These are phyloP conservation scores for Pecten maximus DNA, from an alignment of 2,888 invertebrate species.

Conservation along the genomic window DNA sequence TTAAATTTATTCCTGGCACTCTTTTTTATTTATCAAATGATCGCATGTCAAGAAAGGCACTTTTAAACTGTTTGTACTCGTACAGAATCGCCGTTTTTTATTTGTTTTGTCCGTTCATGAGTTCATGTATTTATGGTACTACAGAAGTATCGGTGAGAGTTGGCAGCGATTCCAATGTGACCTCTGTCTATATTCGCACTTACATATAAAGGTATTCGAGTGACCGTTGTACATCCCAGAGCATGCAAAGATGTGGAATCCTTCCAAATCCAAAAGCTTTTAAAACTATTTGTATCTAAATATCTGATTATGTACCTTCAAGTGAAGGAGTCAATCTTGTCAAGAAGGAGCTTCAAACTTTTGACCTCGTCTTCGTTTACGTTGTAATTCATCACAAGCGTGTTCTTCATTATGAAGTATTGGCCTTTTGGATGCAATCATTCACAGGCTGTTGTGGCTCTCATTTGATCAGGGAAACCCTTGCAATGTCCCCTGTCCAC, in stretches of 20 bases:
- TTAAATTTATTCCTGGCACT: too few species aligned
- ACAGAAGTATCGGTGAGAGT: not conserved
- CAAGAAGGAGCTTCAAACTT: not conserved
- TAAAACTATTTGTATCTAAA: not conserved
- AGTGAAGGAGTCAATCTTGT: conserved; percentile 22
- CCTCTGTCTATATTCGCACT: not conserved
- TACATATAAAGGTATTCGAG: not conserved
- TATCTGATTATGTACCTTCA: conserved; percentile 17
- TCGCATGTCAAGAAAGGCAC: not conserved
- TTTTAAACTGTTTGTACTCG: not conserved
- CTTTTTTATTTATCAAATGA: too few species aligned
- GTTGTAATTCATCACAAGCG: not conserved
- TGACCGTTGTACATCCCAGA: not conserved
- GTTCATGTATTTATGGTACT: not conserved
- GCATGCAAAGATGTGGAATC: not conserved
- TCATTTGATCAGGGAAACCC: not conserved
- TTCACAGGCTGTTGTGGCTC: not conserved
- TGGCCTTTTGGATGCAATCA: not conserved
- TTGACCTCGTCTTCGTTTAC: not conserved
- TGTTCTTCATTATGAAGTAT: conserved; percentile 3
- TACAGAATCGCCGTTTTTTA: not conserved
- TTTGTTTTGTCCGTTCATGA: not conserved
- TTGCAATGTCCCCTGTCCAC: not conserved
- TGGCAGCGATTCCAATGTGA: not conserved
- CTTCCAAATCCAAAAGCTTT: conserved; percentile 17